Evolutionary conservation across 64 coral and sea anemone species (phyloP), one percentile per base, ranked within the genome.

Genomic region (Montipora efflorescens): DNA sequence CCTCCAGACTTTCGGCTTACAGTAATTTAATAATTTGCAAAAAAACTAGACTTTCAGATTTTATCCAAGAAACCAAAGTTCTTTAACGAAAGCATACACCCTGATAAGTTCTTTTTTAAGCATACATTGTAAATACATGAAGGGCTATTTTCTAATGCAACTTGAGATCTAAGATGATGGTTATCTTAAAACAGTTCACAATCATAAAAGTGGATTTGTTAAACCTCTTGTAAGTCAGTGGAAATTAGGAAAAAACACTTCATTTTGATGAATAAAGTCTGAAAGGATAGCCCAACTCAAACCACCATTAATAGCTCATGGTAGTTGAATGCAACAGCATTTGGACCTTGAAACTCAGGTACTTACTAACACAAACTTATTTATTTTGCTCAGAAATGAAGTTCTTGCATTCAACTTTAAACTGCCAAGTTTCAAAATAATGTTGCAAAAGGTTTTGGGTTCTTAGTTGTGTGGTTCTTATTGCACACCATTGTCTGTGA

Each of bases 361-460:
- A 55, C 5, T 5, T 55, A 55, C 52, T 10, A 55, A 55, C 52
- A 55, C 52, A 55, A 55, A 55, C 5, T 55, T 7, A 55, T 55
- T 55, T 55, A 10, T 55, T 55, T 55, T 55, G 5, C 4, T 55
- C 9, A 64, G 14, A 64, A 64, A 64, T 64, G 61, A 12, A 64
- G 11, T 64, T 48, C 76, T 18, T 48, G 14, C 5, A 76, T 12
- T 78, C 4, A 36, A 78, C 8, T 49, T 28, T 18, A 48, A 48
- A 49, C 16, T 45, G 5, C 11, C 43, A 47, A 28, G 19, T 28
- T 28, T 59, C n/a, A 81, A 81, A 81, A 84, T 48, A 84, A 47
- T 71, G 66, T 86, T 64, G 46, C 82, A 62, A 86, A 86, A 86
- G 62, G 68, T 86, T 86, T 84, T 67, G 19, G 11, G 7, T 44